A percentile compares a stretch with the other conserved stretches of the same genome.
Evolutionary conservation across 2,888 invertebrate genomes (phyloP).

Genomic region (Parnassius smintheus): DNA sequence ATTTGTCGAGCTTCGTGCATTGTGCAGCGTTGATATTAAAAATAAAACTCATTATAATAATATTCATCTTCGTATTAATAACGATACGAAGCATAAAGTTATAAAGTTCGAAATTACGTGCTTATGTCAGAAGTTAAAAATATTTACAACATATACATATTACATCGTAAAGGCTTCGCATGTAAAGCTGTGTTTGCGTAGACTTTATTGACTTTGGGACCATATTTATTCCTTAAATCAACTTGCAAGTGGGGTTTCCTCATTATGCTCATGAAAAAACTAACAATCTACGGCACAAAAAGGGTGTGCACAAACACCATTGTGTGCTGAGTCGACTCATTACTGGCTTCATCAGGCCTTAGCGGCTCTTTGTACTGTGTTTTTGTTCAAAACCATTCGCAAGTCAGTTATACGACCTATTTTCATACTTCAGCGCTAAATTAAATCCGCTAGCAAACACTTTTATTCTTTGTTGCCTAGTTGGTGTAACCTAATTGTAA

Average conservation of each 20-base stretch:
- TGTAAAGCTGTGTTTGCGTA: slow-evolving; percentile 11
- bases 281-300: slow-evolving; percentile 3
- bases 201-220: slow-evolving; percentile 22
- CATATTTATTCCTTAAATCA: slow-evolving; percentile 16
- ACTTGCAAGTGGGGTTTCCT: slow-evolving; percentile 4
- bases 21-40: slow-evolving; percentile 33
- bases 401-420: slow-evolving; percentile 21
- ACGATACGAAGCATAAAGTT: slow-evolving; percentile 35
- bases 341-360: slow-evolving; percentile 14
- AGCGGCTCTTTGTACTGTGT: slow-evolving; percentile 21
- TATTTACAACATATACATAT: slow-evolving; percentile 15
- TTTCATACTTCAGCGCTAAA: slow-evolving; percentile 14
- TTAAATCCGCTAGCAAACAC: slow-evolving; percentile 18
- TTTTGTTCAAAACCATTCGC: slow-evolving; percentile 22
- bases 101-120: slow-evolving; percentile 37
- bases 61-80: slow-evolving; percentile 30
- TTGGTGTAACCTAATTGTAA: slow-evolving; percentile 8
- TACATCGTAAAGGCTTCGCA: slow-evolving; percentile 16
- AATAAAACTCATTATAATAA: slow-evolving; percentile 37
- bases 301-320: slow-evolving; percentile 8
- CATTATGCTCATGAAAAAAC: slow-evolving; percentile 8
- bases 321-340: slow-evolving; percentile 21
- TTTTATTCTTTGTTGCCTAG: slow-evolving; percentile 11
- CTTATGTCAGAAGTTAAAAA: slow-evolving; percentile 25
- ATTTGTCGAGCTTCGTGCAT: slow-evolving; percentile 27